Evolutionary conservation across 2,113 vertebrate genomes (phyloP).

Genomic region (Pongo pygmaeus): DNA sequence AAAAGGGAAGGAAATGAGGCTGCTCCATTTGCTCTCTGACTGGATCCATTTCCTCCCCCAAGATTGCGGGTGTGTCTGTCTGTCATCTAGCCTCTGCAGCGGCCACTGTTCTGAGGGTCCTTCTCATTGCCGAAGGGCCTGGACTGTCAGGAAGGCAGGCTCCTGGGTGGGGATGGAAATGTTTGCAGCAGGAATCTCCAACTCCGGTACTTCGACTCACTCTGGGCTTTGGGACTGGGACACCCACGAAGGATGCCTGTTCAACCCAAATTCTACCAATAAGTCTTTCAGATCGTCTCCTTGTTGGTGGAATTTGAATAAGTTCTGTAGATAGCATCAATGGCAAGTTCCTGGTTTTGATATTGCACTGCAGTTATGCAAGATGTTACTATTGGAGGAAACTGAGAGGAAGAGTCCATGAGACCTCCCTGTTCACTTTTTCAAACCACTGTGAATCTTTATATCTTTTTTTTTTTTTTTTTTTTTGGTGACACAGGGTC

Average conservation of each 20-base stretch:
- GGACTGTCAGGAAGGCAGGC: background rate
- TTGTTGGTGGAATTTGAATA: background rate
- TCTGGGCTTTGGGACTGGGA: background rate
- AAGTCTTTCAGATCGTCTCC: background rate
- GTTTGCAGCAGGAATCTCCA: background rate
- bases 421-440: background rate
- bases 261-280: background rate
- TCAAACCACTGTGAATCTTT: background rate
- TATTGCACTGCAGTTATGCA: background rate
- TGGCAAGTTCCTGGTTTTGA: background rate
- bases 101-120: background rate
- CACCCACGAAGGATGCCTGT: background rate
- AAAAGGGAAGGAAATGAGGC: constrained; percentile 74
- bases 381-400: background rate
- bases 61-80: constrained; percentile 6
- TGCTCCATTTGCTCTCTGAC: constrained; percentile 36
- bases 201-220: background rate
- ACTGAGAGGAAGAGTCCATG: background rate
- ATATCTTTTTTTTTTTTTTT: too few species aligned
- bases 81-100: background rate
- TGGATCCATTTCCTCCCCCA: constrained; percentile 30
- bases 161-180: background rate
- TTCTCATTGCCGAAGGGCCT: background rate
- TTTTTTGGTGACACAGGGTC: too few species aligned
- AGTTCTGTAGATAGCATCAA: background rate